These are phyloP conservation scores for Zaprionus vittiger DNA, from an alignment of 1,140 invertebrate species.

Conservation along the genomic window DNA sequence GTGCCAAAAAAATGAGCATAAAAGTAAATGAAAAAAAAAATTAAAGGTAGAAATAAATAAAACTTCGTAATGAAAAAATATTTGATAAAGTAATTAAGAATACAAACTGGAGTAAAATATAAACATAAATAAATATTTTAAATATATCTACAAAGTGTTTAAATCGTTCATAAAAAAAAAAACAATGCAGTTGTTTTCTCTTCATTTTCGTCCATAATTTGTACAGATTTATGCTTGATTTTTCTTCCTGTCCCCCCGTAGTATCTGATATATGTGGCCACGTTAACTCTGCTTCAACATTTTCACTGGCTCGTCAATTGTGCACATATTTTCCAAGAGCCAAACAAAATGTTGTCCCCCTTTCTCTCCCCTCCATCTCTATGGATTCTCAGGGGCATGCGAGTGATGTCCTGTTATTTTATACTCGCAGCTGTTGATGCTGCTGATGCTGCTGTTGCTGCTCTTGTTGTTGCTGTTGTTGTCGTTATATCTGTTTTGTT, in stretches of 20 bases:
- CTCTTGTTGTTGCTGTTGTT: conserved; percentile 26
- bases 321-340: conserved; percentile 32
- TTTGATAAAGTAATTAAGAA: conserved; percentile 6
- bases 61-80: conserved; percentile 26
- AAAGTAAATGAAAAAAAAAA: conserved; percentile 20
- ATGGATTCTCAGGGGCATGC: neutral
- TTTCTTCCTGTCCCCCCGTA: neutral
- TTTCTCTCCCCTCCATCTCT: neutral
- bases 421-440: conserved; percentile 29
- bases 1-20: conserved; percentile 11
- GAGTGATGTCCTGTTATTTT: conserved; percentile 34
- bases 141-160: neutral
- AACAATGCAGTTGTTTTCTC: too few relatives aligned
- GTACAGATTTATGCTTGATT: neutral
- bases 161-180: neutral
- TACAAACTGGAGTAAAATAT: too few relatives aligned
- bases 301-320: conserved; percentile 25
- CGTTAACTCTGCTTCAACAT: conserved; percentile 13
- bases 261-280: conserved; percentile 16
- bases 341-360: conserved; percentile 4
- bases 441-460: conserved; percentile 16
- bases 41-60: conserved; percentile 25
- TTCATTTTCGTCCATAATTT: neutral
- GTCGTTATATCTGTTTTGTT: conserved; percentile 42
- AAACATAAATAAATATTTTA: conserved; percentile 17